Conservation (phyloP, 2,113 vertebrate species). For the Columba janthina region DNA sequence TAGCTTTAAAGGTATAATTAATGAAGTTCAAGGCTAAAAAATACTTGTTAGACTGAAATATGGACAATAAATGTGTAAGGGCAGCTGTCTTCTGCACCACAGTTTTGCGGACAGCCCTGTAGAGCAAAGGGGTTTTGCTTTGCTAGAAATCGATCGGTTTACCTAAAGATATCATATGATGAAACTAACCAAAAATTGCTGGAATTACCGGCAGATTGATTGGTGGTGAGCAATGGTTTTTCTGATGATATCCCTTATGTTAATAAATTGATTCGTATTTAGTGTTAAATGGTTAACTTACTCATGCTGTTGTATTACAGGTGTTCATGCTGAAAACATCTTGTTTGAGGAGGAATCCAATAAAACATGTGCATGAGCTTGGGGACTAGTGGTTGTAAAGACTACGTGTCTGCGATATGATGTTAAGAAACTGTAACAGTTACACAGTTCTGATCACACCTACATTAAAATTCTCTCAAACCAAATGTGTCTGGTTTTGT, state of each 20-base stretch:
- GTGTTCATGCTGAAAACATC: background rate
- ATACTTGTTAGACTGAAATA: background rate
- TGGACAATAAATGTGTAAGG: accelerated
- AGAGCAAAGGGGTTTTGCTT: background rate
- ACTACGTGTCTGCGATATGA: accelerated
- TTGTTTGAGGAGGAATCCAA: background rate
- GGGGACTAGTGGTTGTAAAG: background rate
- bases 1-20: background rate
- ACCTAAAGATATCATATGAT: slow-evolving; percentile 70
- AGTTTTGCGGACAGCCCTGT: background rate
- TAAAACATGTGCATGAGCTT: accelerated
- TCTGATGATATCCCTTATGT: slow-evolving; percentile 74
- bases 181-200: slow-evolving; percentile 76
- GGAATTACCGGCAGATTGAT: slow-evolving; percentile 92
- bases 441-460: accelerated
- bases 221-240: slow-evolving; percentile 83
- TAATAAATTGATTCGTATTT: background rate
- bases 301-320: background rate
- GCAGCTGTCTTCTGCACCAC: background rate
- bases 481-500: background rate
- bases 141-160: accelerated
- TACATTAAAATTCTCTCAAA: background rate
- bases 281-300: background rate
- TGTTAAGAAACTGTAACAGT: background rate
- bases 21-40: background rate